A percentile compares a stretch with the other conserved stretches of the same genome.
phyloP scores from a whole-genome alignment of 2,113 vertebrate genomes.

The Hemibagrus wyckioides region DNA sequence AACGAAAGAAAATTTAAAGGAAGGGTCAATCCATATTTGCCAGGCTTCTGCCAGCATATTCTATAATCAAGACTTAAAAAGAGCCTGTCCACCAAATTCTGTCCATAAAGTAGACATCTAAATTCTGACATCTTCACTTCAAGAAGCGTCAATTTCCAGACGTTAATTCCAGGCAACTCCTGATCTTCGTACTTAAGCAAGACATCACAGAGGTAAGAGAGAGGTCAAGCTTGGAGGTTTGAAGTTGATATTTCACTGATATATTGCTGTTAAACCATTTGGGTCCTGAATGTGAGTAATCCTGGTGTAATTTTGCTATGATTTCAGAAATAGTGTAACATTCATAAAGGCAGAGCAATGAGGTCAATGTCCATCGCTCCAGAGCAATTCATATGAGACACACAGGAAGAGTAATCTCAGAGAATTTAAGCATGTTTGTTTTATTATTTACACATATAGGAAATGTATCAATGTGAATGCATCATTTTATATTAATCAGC shows the following conservation, averaged over 20 bases:
- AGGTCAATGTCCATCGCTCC: not conserved
- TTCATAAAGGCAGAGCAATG: not conserved
- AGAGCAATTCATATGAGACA: not conserved
- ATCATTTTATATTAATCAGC: not conserved
- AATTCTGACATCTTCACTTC: not conserved
- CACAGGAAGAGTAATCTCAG: not conserved
- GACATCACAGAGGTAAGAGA: slow-evolving; percentile 9
- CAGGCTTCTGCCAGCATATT: slow-evolving; percentile 2
- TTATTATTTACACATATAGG: not conserved
- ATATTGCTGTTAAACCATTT: slow-evolving; percentile 1
- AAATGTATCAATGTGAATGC: not conserved
- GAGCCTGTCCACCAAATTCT: not conserved
- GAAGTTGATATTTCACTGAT: slow-evolving; percentile 11
- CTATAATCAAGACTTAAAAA: slow-evolving; percentile 7
- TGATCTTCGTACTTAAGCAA: slow-evolving; percentile 6
- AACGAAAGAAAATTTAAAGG: not conserved
- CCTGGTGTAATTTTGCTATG: not conserved
- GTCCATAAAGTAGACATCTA: not conserved
- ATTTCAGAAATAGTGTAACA: not conserved
- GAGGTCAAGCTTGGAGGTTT: slow-evolving; percentile 10
- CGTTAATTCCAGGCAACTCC: not conserved
- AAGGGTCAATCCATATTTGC: not conserved
- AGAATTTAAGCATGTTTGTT: not conserved
- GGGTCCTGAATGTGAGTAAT: not conserved
- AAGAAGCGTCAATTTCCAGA: not conserved